Percentiles rank a stretch among this genome's conserved stretches.
These are phyloP conservation scores for Drepana arcuata DNA, from an alignment of 1,140 invertebrate genomes.

Conservation along the genomic window DNA sequence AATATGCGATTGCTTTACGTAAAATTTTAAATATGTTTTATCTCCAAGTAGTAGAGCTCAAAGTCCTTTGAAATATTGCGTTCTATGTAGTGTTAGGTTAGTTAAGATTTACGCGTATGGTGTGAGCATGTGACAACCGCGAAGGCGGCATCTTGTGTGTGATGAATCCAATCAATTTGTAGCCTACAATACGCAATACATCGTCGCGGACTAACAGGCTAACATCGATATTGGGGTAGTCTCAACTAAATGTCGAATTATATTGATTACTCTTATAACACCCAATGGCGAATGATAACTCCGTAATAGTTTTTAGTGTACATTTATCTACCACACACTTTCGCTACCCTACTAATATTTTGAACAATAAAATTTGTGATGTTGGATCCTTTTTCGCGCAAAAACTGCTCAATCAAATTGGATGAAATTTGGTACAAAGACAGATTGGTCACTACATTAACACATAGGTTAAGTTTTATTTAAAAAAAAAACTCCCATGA, in stretches of 20 bases:
- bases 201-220: slow-evolving; percentile 31
- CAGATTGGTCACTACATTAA: too few relatives aligned
- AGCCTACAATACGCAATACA: slow-evolving; percentile 40
- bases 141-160: slow-evolving; percentile 29
- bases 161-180: slow-evolving; percentile 54
- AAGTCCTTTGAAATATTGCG: slow-evolving; percentile 1
- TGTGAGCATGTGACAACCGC: slow-evolving; percentile 45
- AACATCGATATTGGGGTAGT: slow-evolving; percentile 15
- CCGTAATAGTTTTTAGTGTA: too few relatives aligned
- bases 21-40: neutral
- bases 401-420: too few relatives aligned
- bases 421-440: too few relatives aligned
- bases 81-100: neutral
- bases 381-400: neutral
- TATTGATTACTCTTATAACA: neutral
- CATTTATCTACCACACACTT: too few relatives aligned
- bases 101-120: slow-evolving; percentile 18
- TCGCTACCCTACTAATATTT: too few relatives aligned
- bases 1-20: neutral
- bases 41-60: neutral
- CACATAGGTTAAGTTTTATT: too few relatives aligned
- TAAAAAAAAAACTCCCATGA: too few relatives aligned
- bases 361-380: too few relatives aligned
- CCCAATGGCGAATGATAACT: too few relatives aligned
- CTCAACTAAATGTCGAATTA: neutral